These are phyloP conservation scores for Maconellicoccus hirsutus DNA, from an alignment of 1,140 invertebrate species.

Conservation along the genomic window DNA sequence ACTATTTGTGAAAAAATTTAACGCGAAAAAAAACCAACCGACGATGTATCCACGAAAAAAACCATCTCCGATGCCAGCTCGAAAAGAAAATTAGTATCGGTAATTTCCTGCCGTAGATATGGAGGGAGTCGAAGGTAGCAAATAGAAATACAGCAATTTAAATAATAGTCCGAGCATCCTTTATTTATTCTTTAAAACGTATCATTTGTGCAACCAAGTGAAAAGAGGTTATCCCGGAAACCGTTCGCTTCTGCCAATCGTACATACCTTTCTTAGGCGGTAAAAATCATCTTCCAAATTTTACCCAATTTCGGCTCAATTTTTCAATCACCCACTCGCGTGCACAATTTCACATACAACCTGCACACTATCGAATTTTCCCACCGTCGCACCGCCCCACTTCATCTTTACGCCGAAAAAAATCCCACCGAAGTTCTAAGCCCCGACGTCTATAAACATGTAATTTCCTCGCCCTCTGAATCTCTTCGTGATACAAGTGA, in stretches of 20 bases:
- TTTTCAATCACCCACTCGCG: too few relatives aligned
- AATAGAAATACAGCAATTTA: constrained; percentile 20
- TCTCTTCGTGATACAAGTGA: too few relatives aligned
- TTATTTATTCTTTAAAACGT: constrained; percentile 22
- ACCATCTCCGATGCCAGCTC: not conserved
- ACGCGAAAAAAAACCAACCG: not conserved
- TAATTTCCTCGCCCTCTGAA: too few relatives aligned
- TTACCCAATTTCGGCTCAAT: too few relatives aligned
- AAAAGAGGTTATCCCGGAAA: constrained; percentile 19
- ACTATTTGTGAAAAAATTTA: not conserved
- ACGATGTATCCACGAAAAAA: not conserved
- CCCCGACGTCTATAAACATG: too few relatives aligned
- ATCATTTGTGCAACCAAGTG: constrained; percentile 18
- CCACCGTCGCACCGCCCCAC: too few relatives aligned
- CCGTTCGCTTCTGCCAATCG: not conserved
- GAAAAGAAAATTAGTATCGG: constrained; percentile 20
- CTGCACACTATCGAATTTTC: too few relatives aligned
- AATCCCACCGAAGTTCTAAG: too few relatives aligned
- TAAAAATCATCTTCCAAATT: too few relatives aligned
- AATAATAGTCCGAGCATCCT: constrained; percentile 19
- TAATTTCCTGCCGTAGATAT: constrained; percentile 13
- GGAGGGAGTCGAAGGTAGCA: constrained; percentile 16
- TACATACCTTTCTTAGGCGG: too few relatives aligned
- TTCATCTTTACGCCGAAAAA: too few relatives aligned
- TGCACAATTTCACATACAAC: too few relatives aligned